Conservation (phyloP, 2,888 invertebrate genomes). For the Diplolepis rosae region DNA sequence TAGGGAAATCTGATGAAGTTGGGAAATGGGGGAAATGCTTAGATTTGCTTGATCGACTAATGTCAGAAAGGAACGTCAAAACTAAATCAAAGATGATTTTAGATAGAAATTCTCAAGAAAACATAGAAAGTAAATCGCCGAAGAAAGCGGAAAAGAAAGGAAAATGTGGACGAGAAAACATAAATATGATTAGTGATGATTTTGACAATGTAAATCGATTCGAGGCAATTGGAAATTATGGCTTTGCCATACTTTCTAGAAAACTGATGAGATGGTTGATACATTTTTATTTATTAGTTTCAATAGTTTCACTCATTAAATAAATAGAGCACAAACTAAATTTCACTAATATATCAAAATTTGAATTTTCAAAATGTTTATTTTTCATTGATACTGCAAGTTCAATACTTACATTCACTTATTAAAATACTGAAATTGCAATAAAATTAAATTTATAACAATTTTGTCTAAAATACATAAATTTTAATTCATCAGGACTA, state of each 20-base stretch:
- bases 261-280: conserved; percentile 50
- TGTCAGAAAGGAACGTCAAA: conserved; percentile 35
- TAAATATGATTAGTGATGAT: conserved; percentile 24
- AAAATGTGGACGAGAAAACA: neutral
- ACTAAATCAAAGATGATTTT: neutral
- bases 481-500: conserved; percentile 39
- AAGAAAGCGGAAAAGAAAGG: neutral
- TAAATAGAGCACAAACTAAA: too few species aligned
- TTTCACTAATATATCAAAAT: too few species aligned
- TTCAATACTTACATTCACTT: too few species aligned
- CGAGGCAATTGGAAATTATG: conserved; percentile 40
- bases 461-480: neutral
- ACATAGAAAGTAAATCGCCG: neutral
- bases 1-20: conserved; percentile 47
- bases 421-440: too few species aligned
- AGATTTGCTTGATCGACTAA: conserved; percentile 43
- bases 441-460: too few species aligned
- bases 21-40: conserved; percentile 52
- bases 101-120: neutral
- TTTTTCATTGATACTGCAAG: too few species aligned
- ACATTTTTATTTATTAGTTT: neutral
- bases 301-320: too few species aligned
- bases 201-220: conserved; percentile 48
- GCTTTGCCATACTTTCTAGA: conserved; percentile 47
- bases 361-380: too few species aligned